These are phyloP conservation scores for Sturnus vulgaris DNA, from an alignment of 2,113 vertebrate species.

Conservation along the genomic window DNA sequence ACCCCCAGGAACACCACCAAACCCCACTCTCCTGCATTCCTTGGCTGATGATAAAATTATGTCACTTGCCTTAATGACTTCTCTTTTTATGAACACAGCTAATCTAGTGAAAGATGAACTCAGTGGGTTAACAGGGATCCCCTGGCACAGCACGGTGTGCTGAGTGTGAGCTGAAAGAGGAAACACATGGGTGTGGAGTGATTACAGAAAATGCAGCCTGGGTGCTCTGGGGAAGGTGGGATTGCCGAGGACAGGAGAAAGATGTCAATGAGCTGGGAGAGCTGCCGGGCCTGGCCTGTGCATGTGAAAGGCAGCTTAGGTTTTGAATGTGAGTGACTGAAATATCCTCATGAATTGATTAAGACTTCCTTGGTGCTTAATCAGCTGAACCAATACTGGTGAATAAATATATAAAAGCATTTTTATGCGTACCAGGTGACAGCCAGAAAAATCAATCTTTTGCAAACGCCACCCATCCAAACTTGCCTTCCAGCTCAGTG, in stretches of 20 bases:
- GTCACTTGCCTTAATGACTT: constrained; percentile 7
- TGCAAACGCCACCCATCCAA: neutral
- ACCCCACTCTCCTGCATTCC: neutral
- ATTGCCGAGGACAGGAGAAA: neutral
- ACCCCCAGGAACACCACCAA: neutral
- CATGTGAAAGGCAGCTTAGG: neutral
- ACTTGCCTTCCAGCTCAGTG: neutral
- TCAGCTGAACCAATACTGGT: neutral
- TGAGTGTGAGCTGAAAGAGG: neutral
- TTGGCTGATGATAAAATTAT: neutral
- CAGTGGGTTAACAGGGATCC: neutral
- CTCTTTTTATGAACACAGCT: neutral
- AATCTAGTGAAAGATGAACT: neutral
- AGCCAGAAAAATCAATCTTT: constrained; percentile 19
- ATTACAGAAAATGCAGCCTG: neutral
- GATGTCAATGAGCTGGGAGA: neutral
- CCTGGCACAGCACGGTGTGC: neutral
- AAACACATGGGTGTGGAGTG: neutral
- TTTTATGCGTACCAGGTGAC: neutral
- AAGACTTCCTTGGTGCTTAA: neutral
- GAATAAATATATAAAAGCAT: neutral
- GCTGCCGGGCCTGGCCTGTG: neutral
- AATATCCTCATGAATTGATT: neutral
- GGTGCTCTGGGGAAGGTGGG: neutral
- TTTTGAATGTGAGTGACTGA: neutral